Base-by-base conservation (phyloP, 2,113 vertebrate genomes). In the Xenopus borealis region DNA sequence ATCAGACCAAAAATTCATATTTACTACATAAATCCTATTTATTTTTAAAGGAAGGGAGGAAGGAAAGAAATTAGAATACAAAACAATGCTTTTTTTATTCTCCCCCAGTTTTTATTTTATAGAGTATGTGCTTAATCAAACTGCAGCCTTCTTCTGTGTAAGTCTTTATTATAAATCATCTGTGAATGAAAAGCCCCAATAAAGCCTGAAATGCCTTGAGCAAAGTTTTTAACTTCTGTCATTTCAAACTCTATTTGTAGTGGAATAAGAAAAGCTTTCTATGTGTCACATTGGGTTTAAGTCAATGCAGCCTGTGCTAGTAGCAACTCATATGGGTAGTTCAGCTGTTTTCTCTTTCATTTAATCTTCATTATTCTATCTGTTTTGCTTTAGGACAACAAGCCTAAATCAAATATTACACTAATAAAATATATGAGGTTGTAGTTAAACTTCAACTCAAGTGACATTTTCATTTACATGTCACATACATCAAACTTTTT, bases 211-310 rank as follows among this genome's bases (percentile, higher is more conserved):
- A 62, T 69, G 73, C 73, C 66, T 69, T 23, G 30, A 69, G 73
- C 65, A 69, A 63, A 33, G 50, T 69, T 63, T 62, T 66, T 69
- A 53, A 69, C 66, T 69, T 76, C 58, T 76, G 73, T 76, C 73
- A 76, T 76, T 46, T 58, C 73, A 76, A 76, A 76, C 66, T 69
- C 66, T 19, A 76, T 76, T 76, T 76, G 73, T 76, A 17, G 27
- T 12, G 58, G 69, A 76, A 76, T 76, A 76, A 76, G 73, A 46
- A 76, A 69, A 69, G 73, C 58, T 76, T 76, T 76, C 58, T 76
- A 17, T 63, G 14, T 76, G 73, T 76, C 73, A 76, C 20, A 76
- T 76, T 14, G 27, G 61, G 45, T 76, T 69, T 76, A 69, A 69
- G 66, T 76, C 73, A 76, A 76, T 69, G 69, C 73, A 63, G 58